Evolutionary conservation across 2,888 invertebrate species (phyloP).

Genomic region (Brachyptera risi): DNA sequence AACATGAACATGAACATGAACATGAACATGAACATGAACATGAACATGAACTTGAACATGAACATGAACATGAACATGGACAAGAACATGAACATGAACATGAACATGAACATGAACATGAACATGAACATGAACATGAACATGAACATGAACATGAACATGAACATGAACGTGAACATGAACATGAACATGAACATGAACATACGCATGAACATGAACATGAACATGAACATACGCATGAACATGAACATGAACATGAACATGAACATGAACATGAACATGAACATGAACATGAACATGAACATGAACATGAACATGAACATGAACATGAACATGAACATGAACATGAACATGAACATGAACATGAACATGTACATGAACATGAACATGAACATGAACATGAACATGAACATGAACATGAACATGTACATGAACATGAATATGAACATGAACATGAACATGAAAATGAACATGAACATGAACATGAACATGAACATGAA

Average conservation of each 20-base stretch:
- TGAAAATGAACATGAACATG: too few species aligned
- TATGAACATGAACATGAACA: not conserved
- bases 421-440: not conserved
- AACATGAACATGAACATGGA: too few species aligned
- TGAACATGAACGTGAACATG: too few species aligned
- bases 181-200: too few species aligned
- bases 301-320: not conserved
- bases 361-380: not conserved
- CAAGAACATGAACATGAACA: not conserved
- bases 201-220: not conserved
- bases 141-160: too few species aligned
- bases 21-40: too few species aligned
- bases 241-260: not conserved
- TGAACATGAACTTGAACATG: too few species aligned
- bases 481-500: not conserved
- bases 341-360: not conserved
- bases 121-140: not conserved
- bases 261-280: not conserved
- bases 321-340: not conserved
- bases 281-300: not conserved
- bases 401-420: not conserved
- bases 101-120: not conserved
- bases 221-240: not conserved
- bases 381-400: not conserved
- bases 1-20: too few species aligned